Base-by-base conservation (phyloP, 2,888 invertebrate species). In the Eupeodes latifasciatus region DNA sequence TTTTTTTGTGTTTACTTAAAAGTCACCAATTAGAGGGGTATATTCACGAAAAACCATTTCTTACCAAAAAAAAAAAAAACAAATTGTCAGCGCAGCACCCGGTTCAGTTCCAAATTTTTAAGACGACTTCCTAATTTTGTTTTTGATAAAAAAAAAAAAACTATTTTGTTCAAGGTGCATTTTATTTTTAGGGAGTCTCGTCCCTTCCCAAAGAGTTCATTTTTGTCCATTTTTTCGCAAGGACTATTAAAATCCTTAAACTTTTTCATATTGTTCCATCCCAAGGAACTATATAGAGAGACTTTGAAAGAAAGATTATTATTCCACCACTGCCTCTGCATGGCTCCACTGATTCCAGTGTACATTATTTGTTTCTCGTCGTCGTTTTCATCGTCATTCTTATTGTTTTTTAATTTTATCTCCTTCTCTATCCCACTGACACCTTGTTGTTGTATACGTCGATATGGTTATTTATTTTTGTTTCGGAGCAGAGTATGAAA, bases 391-490 rank as follows among this genome's bases (percentile, higher is more conserved):
- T 83, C 86, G 47, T 55, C 80, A 74, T 87, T 87, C 88, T 81
- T 77, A 85, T 85, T 85, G 81, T 78, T 78, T 81, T 85, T 81
- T 81, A 74, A 85, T 75, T 74, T 67, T 72, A 77, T 80, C 71
- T 81, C 80, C 69, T 78, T 81, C 78, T 85, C 85, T 85, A 74
- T 78, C 59, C 69, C 75, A 78, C 85, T 88, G 85, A 85, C 85
- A 88, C 81, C 59, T 78, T 81, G 27, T 27, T 27, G 27, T 27
- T 27, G 59, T 87, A 83, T 76, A 81, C 47, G 64, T 67, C 77
- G 77, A 71, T 72, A 51, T 44, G 57, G 71, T 53, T 77, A 49
- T 66, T 49, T 47, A n/a, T 51, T 36, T 34, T 59, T 71, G 27
- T 61, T 44, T 44, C 61, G 71, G 53, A 57, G 19, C 40, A 7